Conservation (phyloP, 2,113 vertebrate species). For the Hippoglossus stenolepis region DNA sequence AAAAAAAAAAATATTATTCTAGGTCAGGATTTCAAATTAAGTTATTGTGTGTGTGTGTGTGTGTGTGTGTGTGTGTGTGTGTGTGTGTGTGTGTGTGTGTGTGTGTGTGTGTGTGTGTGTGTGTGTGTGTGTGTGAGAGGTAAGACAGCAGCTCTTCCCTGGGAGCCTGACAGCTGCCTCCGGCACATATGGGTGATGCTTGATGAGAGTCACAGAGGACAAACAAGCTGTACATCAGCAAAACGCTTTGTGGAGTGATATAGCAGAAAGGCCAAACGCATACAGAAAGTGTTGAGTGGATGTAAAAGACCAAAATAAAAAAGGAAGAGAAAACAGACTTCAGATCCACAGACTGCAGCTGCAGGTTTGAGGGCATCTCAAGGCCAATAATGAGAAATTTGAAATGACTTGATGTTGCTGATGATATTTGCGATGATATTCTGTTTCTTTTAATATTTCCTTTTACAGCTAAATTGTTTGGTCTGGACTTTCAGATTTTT, state of each 20-base stretch:
- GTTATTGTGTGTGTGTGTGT: neutral
- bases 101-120: neutral
- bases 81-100: neutral
- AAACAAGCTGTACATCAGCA: conserved; percentile 66
- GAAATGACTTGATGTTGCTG: too few species aligned
- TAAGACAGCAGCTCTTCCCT: conserved; percentile 47
- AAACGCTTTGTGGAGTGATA: conserved; percentile 49
- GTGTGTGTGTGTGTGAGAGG: conserved; percentile 4
- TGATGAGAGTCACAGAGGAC: conserved; percentile 69
- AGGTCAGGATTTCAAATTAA: conserved; percentile 6
- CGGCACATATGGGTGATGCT: conserved; percentile 54
- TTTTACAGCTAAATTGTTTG: too few species aligned
- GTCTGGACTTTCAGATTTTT: too few species aligned
- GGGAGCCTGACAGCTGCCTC: conserved; percentile 66
- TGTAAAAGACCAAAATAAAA: neutral
- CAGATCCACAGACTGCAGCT: neutral
- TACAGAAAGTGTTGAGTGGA: conserved; percentile 1
- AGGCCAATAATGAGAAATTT: too few species aligned
- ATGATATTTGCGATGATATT: too few species aligned
- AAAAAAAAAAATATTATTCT: conserved; percentile 5
- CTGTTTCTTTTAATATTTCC: too few species aligned
- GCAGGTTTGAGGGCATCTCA: neutral
- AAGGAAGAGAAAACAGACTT: neutral
- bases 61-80: neutral
- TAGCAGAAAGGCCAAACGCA: conserved; percentile 35